Conservation (phyloP, 2,888 invertebrate genomes). For the Leptopterna dolabrata region DNA sequence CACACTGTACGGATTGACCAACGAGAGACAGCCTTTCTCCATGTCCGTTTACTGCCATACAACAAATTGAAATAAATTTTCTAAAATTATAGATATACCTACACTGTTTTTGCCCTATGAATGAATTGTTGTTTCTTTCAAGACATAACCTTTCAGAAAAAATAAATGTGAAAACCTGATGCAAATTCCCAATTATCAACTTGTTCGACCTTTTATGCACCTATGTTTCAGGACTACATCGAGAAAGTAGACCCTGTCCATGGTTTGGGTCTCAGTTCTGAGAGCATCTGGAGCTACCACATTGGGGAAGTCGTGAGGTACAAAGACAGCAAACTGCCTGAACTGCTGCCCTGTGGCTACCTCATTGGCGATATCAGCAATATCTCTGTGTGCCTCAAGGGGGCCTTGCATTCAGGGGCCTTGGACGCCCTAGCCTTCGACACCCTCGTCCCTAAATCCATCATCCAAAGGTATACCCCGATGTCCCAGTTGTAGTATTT, state of each 20-base stretch:
- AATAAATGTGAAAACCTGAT: too few relatives aligned
- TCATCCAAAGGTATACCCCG: constrained; percentile 81
- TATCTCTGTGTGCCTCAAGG: constrained; percentile 70
- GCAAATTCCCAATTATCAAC: not conserved
- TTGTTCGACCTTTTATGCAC: not conserved
- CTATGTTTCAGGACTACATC: constrained; percentile 78
- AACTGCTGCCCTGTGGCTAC: constrained; percentile 93
- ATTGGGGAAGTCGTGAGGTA: constrained; percentile 78
- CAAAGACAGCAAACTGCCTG: constrained; percentile 75
- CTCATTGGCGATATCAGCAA: constrained; percentile 79
- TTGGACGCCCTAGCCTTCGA: constrained; percentile 95
- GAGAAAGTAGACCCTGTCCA: constrained; percentile 93
- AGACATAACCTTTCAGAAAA: too few relatives aligned
- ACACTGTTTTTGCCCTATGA: too few relatives aligned
- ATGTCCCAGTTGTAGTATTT: not conserved
- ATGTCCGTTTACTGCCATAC: too few relatives aligned
- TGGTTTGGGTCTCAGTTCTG: constrained; percentile 83
- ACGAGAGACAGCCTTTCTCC: too few relatives aligned
- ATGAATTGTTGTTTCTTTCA: too few relatives aligned
- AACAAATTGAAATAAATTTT: too few relatives aligned
- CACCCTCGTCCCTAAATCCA: constrained; percentile 94
- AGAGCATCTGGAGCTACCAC: constrained; percentile 93
- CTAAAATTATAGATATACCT: too few relatives aligned
- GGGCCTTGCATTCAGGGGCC: constrained; percentile 83
- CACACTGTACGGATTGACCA: too few relatives aligned